Percentiles rank a stretch among this genome's conserved stretches.
Evolutionary conservation across 2,113 vertebrate genomes (phyloP).

Genomic region (Onychostruthus taczanowskii): DNA sequence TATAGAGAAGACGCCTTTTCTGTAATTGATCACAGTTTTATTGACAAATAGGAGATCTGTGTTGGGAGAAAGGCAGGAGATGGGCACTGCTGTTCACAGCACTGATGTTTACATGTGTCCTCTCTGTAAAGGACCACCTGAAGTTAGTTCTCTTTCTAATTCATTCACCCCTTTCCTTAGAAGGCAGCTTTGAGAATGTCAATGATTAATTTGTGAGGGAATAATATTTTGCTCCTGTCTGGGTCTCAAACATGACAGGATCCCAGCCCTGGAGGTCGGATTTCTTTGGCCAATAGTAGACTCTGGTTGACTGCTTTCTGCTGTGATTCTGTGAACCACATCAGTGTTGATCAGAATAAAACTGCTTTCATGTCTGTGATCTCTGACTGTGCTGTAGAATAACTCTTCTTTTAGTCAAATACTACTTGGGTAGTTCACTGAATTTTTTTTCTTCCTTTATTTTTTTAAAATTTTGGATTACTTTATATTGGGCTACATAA

Average conservation of each 20-base stretch:
- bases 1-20: not conserved
- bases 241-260: not conserved
- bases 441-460: not conserved
- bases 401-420: not conserved
- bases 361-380: not conserved
- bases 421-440: not conserved
- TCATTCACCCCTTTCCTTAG: not conserved
- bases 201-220: not conserved
- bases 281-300: not conserved
- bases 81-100: conserved; percentile 27
- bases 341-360: not conserved
- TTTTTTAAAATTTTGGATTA: not conserved
- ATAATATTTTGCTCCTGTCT: not conserved
- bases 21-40: not conserved
- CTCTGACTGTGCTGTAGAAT: not conserved
- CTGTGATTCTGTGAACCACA: not conserved
- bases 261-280: not conserved
- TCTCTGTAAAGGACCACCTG: not conserved
- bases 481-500: not conserved
- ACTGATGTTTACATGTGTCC: not conserved
- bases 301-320: not conserved
- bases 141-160: not conserved
- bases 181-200: not conserved
- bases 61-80: not conserved
- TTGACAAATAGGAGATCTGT: not conserved